These are phyloP conservation scores for Drosophila seguyi DNA, from an alignment of 1,140 invertebrate species.

Conservation along the genomic window DNA sequence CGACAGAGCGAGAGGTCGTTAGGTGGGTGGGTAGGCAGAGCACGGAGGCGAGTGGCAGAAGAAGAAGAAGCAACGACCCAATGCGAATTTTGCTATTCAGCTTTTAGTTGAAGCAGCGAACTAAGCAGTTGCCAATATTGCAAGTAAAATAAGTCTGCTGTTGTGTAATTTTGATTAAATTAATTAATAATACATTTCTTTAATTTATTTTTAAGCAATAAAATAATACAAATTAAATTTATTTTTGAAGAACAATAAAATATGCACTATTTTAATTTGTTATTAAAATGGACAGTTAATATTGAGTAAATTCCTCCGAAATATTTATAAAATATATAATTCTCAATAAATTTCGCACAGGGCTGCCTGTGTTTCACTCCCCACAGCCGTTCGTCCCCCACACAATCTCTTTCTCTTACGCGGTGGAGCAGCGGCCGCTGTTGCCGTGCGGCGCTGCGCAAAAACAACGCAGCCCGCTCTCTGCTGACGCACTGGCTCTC, in stretches of 20 bases:
- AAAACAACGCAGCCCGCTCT: conserved; percentile 68
- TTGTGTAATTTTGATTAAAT: too few species aligned
- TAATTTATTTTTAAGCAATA: too few species aligned
- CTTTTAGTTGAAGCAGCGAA: not conserved
- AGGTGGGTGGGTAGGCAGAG: conserved; percentile 3
- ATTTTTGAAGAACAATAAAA: too few species aligned
- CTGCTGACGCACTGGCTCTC: conserved; percentile 48
- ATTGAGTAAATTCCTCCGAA: not conserved
- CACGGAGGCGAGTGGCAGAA: conserved; percentile 14
- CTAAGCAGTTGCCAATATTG: not conserved
- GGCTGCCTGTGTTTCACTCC: conserved; percentile 22
- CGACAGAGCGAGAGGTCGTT: conserved; percentile 22
- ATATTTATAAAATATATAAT: not conserved
- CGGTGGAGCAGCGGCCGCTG: conserved; percentile 25
- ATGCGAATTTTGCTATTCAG: conserved; percentile 16
- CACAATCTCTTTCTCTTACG: conserved; percentile 8
- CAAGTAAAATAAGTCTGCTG: too few species aligned
- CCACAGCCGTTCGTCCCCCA: not conserved
- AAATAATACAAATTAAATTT: too few species aligned
- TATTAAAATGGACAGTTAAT: not conserved
- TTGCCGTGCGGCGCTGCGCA: conserved; percentile 70
- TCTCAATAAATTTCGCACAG: conserved; percentile 20
- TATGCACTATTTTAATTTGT: too few species aligned
- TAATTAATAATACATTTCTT: too few species aligned
- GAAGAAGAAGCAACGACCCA: conserved; percentile 32